Conservation (phyloP, 37 sponge, comb jelly and placozoan genomes). For the Oscarella lobularis region DNA sequence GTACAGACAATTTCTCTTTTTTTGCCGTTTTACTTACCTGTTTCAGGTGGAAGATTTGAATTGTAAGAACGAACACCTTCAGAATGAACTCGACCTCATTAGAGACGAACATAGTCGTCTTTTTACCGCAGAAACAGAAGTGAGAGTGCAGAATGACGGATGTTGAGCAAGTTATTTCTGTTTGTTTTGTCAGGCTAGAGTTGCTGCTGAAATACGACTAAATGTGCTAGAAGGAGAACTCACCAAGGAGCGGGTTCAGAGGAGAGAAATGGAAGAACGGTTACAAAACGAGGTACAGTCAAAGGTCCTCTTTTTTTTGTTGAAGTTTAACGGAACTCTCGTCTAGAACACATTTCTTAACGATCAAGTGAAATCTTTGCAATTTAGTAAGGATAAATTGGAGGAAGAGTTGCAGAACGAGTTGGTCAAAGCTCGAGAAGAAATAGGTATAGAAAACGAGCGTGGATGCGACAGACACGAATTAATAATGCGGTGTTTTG, state of each 20-base stretch:
- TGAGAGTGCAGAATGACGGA: too few relatives aligned
- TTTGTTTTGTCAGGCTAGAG: neutral
- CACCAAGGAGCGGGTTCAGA: neutral
- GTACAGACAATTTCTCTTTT: too few relatives aligned
- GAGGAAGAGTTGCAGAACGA: neutral
- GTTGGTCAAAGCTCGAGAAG: neutral
- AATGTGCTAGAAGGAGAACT: neutral
- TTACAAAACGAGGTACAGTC: neutral
- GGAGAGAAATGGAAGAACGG: neutral
- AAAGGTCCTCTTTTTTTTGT: neutral
- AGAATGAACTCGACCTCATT: too few relatives aligned
- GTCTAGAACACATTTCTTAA: neutral
- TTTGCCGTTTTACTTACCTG: too few relatives aligned
- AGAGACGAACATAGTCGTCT: too few relatives aligned
- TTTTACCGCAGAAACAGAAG: too few relatives aligned
- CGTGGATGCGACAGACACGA: too few relatives aligned
- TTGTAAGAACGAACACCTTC: too few relatives aligned
- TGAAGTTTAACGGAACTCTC: neutral
- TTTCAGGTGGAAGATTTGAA: too few relatives aligned
- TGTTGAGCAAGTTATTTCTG: too few relatives aligned
- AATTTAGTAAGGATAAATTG: neutral
- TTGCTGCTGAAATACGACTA: neutral
- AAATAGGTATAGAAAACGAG: too few relatives aligned
- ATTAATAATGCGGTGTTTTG: too few relatives aligned
- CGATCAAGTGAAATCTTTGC: neutral